phyloP scores from a whole-genome alignment of 2,113 vertebrate species.

The Motacilla tschutschensis region DNA sequence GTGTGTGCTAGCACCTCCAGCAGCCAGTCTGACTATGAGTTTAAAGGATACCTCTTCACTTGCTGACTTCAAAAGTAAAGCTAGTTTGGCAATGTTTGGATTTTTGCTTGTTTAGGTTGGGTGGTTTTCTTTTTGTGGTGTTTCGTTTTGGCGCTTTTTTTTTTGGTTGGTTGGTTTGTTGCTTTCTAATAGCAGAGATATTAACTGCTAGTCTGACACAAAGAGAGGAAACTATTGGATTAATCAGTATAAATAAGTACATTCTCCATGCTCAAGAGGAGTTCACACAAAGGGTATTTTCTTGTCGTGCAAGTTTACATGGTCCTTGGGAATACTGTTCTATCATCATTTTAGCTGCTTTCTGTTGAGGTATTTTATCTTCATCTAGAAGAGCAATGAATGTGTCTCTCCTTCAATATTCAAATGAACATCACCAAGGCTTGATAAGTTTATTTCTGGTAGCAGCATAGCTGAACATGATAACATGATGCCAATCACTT shows the following conservation, averaged over 20 bases:
- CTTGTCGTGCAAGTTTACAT: not conserved
- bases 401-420: not conserved
- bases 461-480: not conserved
- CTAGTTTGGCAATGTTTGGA: not conserved
- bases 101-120: not conserved
- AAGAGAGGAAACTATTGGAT: not conserved
- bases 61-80: not conserved
- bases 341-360: not conserved
- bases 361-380: not conserved
- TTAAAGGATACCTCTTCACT: not conserved
- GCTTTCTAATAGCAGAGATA: not conserved
- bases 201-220: not conserved
- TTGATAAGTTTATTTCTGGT: constrained; percentile 20
- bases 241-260: not conserved
- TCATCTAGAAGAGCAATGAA: not conserved
- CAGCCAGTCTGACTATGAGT: rapidly evolving
- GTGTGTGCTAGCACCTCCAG: rapidly evolving
- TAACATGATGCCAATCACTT: not conserved
- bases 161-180: not conserved
- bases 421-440: not conserved
- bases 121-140: not conserved
- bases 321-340: not conserved
- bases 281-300: not conserved
- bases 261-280: not conserved
- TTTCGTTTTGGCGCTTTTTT: not conserved